These are phyloP conservation scores for Pipistrellus pygmaeus DNA, from an alignment of 2,797 vertebrate species.

Conservation along the genomic window DNA sequence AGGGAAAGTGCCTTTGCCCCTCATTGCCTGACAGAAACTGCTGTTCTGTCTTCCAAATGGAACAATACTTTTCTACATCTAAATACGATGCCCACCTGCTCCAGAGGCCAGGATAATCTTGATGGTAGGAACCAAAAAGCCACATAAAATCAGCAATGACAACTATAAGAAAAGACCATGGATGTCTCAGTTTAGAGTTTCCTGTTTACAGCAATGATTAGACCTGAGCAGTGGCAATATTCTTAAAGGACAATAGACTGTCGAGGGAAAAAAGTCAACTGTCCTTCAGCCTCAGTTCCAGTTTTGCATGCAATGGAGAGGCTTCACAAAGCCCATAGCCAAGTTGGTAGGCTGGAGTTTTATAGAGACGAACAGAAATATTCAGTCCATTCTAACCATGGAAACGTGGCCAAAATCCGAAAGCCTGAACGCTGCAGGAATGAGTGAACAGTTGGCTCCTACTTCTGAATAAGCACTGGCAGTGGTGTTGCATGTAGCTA, in stretches of 20 bases:
- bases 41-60: background rate
- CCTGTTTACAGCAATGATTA: background rate
- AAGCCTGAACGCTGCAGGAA: slow-evolving; percentile 74
- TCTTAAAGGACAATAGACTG: background rate
- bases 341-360: slow-evolving; percentile 7
- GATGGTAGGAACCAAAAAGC: background rate
- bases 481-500: slow-evolving; percentile 63
- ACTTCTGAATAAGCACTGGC: slow-evolving; percentile 75
- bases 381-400: slow-evolving; percentile 49
- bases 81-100: background rate
- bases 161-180: background rate
- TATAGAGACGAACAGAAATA: slow-evolving; percentile 48
- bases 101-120: background rate
- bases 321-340: background rate
- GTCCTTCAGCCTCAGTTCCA: background rate
- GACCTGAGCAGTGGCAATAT: background rate
- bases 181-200: background rate
- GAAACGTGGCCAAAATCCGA: slow-evolving; percentile 69
- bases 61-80: background rate
- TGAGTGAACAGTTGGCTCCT: slow-evolving; percentile 74
- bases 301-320: background rate
- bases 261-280: background rate
- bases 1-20: background rate
- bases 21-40: background rate
- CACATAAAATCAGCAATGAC: background rate